Conservation (phyloP, 2,888 invertebrate species). For the Dusona sp. region DNA sequence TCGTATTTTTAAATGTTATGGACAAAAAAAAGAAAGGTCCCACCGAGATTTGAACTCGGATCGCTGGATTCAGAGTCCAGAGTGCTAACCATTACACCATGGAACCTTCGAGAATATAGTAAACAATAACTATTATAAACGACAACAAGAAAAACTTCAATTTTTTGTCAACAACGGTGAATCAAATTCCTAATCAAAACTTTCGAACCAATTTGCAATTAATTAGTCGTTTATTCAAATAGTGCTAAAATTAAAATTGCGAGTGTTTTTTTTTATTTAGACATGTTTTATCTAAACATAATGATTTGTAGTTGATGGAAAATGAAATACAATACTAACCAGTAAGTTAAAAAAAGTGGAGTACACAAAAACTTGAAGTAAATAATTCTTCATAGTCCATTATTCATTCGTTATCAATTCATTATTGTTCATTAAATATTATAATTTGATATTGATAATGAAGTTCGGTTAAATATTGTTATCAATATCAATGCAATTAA, state of each 20-base stretch:
- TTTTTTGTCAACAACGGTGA: neutral
- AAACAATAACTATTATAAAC: neutral
- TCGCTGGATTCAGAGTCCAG: conserved; percentile 93
- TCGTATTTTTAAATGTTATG: neutral
- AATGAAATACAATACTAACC: too few species aligned
- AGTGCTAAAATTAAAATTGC: neutral
- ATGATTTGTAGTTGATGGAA: too few species aligned
- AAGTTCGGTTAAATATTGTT: neutral
- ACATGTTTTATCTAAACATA: neutral
- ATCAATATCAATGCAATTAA: neutral
- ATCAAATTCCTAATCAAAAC: neutral
- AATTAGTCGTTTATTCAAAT: neutral
- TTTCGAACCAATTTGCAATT: neutral
- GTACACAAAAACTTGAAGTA: neutral
- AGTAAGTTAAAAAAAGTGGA: neutral
- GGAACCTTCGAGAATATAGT: conserved; percentile 39
- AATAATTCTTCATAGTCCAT: neutral
- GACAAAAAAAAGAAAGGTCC: conserved; percentile 85
- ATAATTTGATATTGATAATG: neutral
- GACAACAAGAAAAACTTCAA: neutral
- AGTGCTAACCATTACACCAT: conserved; percentile 91
- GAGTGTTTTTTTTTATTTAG: neutral
- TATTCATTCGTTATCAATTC: neutral
- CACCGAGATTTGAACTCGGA: conserved; percentile 93
- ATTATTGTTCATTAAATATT: neutral